Percentiles rank a stretch among this genome's conserved stretches.
phyloP scores from a whole-genome alignment of 2,888 invertebrate species.

The Bimastos eiseni region DNA sequence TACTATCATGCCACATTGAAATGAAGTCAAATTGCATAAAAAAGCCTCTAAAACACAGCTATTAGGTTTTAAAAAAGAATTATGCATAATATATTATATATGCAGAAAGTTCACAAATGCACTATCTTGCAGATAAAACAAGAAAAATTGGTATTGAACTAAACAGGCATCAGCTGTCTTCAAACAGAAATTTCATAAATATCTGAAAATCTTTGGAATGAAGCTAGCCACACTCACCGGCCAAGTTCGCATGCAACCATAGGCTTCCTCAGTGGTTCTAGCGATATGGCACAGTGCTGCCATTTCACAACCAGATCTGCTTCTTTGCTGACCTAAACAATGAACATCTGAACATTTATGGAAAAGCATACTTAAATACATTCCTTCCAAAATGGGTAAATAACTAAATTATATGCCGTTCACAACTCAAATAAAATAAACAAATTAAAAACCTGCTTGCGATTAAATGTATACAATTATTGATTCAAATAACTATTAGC shows the following conservation, averaged over 20 bases:
- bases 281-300: constrained; percentile 89
- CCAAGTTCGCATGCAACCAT: constrained; percentile 90
- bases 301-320: constrained; percentile 90
- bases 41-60: not conserved
- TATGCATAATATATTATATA: not conserved
- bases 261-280: constrained; percentile 77
- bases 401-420: not conserved
- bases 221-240: constrained; percentile 57
- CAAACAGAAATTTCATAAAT: not conserved
- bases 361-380: not conserved
- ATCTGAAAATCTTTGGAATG: not conserved
- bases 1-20: not conserved
- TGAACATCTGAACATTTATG: not conserved
- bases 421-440: not conserved
- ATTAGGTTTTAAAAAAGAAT: not conserved
- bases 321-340: constrained; percentile 68
- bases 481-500: not conserved
- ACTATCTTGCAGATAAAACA: not conserved
- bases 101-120: not conserved
- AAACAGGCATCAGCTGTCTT: not conserved
- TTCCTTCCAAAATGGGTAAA: not conserved
- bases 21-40: not conserved
- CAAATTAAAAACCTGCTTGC: too few species aligned
- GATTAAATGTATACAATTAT: not conserved
- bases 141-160: not conserved